Conservation (phyloP, 2,888 invertebrate genomes). For the Tineola bisselliella region DNA sequence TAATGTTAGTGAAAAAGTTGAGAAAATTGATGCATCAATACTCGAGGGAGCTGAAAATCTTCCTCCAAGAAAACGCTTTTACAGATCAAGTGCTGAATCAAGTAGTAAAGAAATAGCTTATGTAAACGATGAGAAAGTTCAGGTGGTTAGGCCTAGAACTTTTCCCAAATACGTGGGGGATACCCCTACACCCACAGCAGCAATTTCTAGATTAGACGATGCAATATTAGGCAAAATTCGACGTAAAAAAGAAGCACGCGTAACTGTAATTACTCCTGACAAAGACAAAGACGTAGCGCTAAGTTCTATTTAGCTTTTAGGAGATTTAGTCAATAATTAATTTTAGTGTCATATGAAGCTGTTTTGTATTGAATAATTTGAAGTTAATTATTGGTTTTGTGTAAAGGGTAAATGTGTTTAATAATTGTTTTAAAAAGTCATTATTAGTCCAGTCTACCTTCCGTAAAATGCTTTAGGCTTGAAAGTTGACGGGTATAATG, state of each 20-base stretch:
- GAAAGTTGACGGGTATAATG: too few species aligned
- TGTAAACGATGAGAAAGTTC: constrained; percentile 49
- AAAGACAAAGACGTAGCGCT: constrained; percentile 23
- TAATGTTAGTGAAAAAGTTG: constrained; percentile 28
- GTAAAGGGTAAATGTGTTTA: too few species aligned
- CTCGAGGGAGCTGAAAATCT: constrained; percentile 26
- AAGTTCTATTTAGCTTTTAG: constrained; percentile 24
- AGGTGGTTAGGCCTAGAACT: constrained; percentile 47
- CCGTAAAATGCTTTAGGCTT: too few species aligned
- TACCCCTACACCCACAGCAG: constrained; percentile 35
- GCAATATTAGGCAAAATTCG: constrained; percentile 43
- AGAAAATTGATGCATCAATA: constrained; percentile 30
- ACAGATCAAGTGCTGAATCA: constrained; percentile 52
- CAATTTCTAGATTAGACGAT: constrained; percentile 48
- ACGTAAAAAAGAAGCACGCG: constrained; percentile 29
- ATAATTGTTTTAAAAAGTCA: not conserved
- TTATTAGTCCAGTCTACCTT: too few species aligned
- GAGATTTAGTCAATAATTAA: constrained; percentile 48
- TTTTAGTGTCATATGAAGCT: constrained; percentile 48
- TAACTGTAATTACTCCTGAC: constrained; percentile 29
- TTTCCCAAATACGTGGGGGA: constrained; percentile 39
- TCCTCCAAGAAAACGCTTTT: constrained; percentile 42
- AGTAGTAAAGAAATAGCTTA: constrained; percentile 36
- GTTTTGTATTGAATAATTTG: not conserved
- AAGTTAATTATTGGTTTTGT: not conserved